Percentiles rank a stretch among this genome's conserved stretches.
phyloP scores from a whole-genome alignment of 2,888 invertebrate species.

The Drosophila bunnanda region DNA sequence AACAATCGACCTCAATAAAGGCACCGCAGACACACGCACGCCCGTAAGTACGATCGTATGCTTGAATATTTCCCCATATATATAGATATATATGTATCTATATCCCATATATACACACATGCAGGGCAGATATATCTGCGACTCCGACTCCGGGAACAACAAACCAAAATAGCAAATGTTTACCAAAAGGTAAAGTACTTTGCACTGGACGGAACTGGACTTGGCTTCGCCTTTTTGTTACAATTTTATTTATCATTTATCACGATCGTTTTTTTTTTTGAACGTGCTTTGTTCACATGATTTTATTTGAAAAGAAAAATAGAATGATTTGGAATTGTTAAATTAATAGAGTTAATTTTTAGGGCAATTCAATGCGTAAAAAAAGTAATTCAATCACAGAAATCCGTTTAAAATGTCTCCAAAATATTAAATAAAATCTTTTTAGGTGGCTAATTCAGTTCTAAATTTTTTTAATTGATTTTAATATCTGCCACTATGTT shows the following conservation, averaged over 20 bases:
- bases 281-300: not conserved
- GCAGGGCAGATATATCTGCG: conserved; percentile 17
- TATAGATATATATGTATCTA: not conserved
- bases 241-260: conserved; percentile 3
- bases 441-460: too few relatives aligned
- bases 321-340: not conserved
- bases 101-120: conserved; percentile 16
- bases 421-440: too few relatives aligned
- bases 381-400: not conserved
- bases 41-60: conserved; percentile 19
- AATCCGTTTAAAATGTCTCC: too few relatives aligned
- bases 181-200: conserved; percentile 17
- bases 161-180: conserved; percentile 8
- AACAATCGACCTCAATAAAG: conserved; percentile 75
- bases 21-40: conserved; percentile 31
- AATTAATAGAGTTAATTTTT: not conserved
- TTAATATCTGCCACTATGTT: too few relatives aligned
- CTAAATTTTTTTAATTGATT: too few relatives aligned
- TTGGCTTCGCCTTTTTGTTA: not conserved
- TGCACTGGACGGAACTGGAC: conserved; percentile 6
- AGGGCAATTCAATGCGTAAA: not conserved
- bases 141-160: conserved; percentile 3
- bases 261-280: not conserved
- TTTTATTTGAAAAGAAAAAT: not conserved
- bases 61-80: not conserved